Base-by-base conservation (phyloP, 1,140 invertebrate genomes). In the Manduca sexta region DNA sequence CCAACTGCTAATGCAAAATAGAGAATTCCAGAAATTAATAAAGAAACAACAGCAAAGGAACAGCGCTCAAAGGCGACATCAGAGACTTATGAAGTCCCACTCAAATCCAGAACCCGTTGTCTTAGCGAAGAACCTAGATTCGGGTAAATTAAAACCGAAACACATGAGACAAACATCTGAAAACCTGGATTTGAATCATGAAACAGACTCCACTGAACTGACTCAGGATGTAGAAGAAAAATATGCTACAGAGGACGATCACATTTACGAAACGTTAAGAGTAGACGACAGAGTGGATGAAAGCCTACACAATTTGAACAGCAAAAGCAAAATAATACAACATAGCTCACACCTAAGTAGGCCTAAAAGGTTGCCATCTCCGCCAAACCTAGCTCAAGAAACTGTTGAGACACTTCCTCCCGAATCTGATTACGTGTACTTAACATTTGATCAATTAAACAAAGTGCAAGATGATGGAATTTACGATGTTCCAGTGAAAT, bases 1-100 rank as follows among this genome's bases (percentile, higher is more conserved):
- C 11, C 93, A 95, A 69, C 86, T 96, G 13, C 84, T 96, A 1
- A 92, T 94, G 89, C 92, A 95, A 64, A 95, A 93, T 65, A 89
- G 93, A 60, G 93, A 95, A 58, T 94, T 95, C 51, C 93, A 95
- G 55, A 91, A 92, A 48, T 88, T 94, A 14, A 78, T 94, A 10
- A 93, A 91, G 44, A 92, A 91, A 65, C 86, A 87, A 60, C 92
- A 91, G 67, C 81, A 88, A 58, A 86, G 83, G 74, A 91, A 79
- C 62, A 89, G 68, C 26, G 86, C 81, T 12, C 72, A 89, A 45
- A 83, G 88, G 39, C 79, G 90, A 40, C 88, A 90, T 55, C 87
- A 90, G 48, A 82, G 88, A 45, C 74, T 88, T 40, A 75, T 88
- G 30, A 88, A 87, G 44, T 86, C 86, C 11, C 69, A 87, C 64